Base-by-base conservation (phyloP, 2,888 invertebrate genomes). In the Noctua fimbriata region DNA sequence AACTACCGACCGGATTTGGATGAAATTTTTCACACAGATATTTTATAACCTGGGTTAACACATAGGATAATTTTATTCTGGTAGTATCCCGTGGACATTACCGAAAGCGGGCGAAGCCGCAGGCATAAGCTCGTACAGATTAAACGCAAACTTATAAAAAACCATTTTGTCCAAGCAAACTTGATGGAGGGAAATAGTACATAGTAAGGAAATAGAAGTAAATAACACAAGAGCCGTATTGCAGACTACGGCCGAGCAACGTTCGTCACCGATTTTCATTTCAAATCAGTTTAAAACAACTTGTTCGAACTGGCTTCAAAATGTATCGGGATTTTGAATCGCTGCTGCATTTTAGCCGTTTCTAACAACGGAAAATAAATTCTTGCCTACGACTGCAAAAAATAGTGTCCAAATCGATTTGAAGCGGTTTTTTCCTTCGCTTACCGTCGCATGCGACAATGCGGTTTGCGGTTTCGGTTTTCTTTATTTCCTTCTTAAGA, bases 211-310 rank as follows among this genome's bases (percentile, higher is more conserved):
- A 60, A 60, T 76, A 67, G 63, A 14, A 76, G 65, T 78, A 79
- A 81, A 77, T 81, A 83, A 70, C 36, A 70, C 55, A 66, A 70
- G 44, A 47, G 65, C 47, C 10, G 55, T 58, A 66, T 55, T 63
- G 67, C 63, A 36, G 63, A 63, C 66, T 63, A 71, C 60, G 32
- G 47, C 41, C 55, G 70, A 67, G 67, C 71, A 69, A 73, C 71
- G 79, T 80, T 83, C 84, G 78, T 76, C 76, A 76, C 78, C 78
- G 76, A 79, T 82, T 85, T 82, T 87, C 79, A 82, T 87, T 86
- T 81, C 73, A 88, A 79, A 88, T 87, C 83, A 81, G 78, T 88
- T 87, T 67, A 58, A 76, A 86, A 86, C 74, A 78, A 83, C 76
- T 88, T 76, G 80, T 79, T 81, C 77, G 69, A 73, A 81, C 69